Conservation (phyloP, 1,140 invertebrate genomes). For the Parapsyche elsis region DNA sequence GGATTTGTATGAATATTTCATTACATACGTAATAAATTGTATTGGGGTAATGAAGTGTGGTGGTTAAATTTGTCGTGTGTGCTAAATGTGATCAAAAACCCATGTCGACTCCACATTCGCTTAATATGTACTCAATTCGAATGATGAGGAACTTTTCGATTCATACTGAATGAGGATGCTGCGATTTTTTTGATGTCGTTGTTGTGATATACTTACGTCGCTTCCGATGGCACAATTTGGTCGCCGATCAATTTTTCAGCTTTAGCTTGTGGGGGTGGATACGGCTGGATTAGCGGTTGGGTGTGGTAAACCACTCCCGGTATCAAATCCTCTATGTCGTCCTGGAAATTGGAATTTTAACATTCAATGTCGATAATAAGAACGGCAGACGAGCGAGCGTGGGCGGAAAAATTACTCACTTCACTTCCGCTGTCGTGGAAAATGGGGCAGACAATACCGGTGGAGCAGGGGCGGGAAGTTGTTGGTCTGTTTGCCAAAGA, state of each 20-base stretch:
- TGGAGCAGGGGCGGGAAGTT: slow-evolving; percentile 73
- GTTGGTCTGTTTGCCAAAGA: slow-evolving; percentile 69
- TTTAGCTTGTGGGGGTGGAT: slow-evolving; percentile 72
- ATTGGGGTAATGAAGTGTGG: background rate
- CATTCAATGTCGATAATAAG: background rate
- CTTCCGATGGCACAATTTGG: slow-evolving; percentile 76
- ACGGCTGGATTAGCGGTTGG: slow-evolving; percentile 76
- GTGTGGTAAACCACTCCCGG: slow-evolving; percentile 70
- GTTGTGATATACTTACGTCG: slow-evolving; percentile 72
- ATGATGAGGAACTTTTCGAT: background rate
- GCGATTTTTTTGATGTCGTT: background rate
- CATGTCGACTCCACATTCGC: slow-evolving; percentile 11
- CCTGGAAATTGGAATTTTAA: slow-evolving; percentile 57
- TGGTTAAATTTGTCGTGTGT: background rate
- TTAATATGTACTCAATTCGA: background rate
- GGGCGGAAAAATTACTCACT: slow-evolving; percentile 1
- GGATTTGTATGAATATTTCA: no score
- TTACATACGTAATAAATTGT: no score
- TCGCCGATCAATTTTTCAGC: slow-evolving; percentile 77
- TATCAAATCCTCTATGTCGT: slow-evolving; percentile 66
- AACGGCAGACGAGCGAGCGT: background rate
- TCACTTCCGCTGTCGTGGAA: slow-evolving; percentile 58
- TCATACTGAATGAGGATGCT: background rate
- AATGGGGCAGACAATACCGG: slow-evolving; percentile 73
- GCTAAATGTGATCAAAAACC: slow-evolving; percentile 1